phyloP scores from a whole-genome alignment of 2,113 vertebrate genomes.

The Pungitius pungitius region DNA sequence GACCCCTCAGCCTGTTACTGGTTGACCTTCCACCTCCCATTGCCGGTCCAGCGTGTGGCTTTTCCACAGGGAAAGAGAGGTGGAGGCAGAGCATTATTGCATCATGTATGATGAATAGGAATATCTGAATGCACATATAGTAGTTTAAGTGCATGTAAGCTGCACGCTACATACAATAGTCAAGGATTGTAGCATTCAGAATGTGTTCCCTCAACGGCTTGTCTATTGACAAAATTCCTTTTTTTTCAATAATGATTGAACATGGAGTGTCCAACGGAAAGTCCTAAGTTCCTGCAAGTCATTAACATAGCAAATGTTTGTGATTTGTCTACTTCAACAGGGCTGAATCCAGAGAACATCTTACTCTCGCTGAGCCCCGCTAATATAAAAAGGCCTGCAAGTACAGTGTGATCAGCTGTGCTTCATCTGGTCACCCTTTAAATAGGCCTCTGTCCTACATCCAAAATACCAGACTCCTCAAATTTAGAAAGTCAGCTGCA shows the following conservation, averaged over 20 bases:
- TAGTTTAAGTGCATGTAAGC: too few species aligned
- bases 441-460: slow-evolving; percentile 22
- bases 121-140: background rate
- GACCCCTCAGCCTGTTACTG: slow-evolving; percentile 63
- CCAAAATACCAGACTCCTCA: slow-evolving; percentile 4
- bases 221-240: background rate
- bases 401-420: slow-evolving; percentile 17
- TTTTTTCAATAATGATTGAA: background rate
- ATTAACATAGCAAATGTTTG: background rate
- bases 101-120: too few species aligned
- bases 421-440: slow-evolving; percentile 17
- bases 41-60: slow-evolving; percentile 44
- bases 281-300: background rate
- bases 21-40: slow-evolving; percentile 60
- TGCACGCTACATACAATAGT: too few species aligned
- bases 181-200: slow-evolving; percentile 13
- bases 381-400: background rate
- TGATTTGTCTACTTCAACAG: background rate
- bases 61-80: slow-evolving; percentile 4
- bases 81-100: background rate
- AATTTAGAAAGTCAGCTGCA: slow-evolving; percentile 9
- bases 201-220: slow-evolving; percentile 3
- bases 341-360: background rate
- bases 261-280: background rate
- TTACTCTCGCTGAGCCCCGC: background rate